A percentile compares a stretch with the other conserved stretches of the same genome.
Conservation (phyloP, 2,113 vertebrate genomes). For the Sander lucioperca region DNA sequence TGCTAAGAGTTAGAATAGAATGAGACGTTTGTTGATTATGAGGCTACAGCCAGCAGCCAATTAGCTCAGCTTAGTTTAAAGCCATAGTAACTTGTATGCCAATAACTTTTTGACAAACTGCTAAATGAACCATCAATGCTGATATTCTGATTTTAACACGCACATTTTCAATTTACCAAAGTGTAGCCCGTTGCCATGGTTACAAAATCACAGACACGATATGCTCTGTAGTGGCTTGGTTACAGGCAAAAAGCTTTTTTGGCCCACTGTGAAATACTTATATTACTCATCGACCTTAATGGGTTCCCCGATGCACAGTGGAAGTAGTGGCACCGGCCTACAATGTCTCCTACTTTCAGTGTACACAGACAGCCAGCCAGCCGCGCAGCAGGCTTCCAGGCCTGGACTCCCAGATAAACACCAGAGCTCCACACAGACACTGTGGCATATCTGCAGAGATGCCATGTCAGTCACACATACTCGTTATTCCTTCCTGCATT, state of each 20-base stretch:
- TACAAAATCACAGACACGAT: conserved; percentile 47
- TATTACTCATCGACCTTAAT: conserved; percentile 69
- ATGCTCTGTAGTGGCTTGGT: conserved; percentile 24
- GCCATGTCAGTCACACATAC: conserved; percentile 47
- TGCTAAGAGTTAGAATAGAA: neutral
- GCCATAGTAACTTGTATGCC: neutral
- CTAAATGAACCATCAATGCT: neutral
- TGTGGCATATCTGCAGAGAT: conserved; percentile 37
- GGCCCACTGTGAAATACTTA: conserved; percentile 53
- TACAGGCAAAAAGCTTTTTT: conserved; percentile 64
- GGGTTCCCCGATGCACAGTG: conserved; percentile 58
- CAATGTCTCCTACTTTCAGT: conserved; percentile 38
- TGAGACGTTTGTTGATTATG: neutral
- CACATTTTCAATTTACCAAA: neutral
- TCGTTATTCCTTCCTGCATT: conserved; percentile 36
- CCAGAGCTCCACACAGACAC: neutral
- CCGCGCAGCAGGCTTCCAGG: conserved; percentile 10
- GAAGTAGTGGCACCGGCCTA: conserved; percentile 37
- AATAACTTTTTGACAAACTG: neutral
- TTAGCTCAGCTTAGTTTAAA: neutral
- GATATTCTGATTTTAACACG: neutral
- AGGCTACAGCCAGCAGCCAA: neutral
- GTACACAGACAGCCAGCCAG: conserved; percentile 13
- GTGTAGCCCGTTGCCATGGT: conserved; percentile 41
- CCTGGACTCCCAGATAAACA: conserved; percentile 44